These are phyloP conservation scores for Marmota flaviventris DNA, from an alignment of 2,113 vertebrate species.

Conservation along the genomic window DNA sequence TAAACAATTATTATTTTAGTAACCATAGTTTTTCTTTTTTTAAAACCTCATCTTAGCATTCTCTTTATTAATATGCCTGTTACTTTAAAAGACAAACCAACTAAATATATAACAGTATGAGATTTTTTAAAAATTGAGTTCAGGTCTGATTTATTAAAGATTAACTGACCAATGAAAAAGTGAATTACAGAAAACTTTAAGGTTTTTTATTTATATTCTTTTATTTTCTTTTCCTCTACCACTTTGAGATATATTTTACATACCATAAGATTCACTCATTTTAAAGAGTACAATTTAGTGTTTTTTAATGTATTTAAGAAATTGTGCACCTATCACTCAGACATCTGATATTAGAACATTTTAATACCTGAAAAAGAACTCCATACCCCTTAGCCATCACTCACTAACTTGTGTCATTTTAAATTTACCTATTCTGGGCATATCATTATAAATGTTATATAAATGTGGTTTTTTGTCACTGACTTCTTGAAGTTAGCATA, in stretches of 20 bases:
- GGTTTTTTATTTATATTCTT: neutral
- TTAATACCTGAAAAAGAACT: neutral
- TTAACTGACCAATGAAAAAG: neutral
- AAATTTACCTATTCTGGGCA: neutral
- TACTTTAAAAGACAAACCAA: conserved; percentile 63
- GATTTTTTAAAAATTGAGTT: conserved; percentile 73
- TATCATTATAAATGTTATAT: neutral
- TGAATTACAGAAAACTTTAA: neutral
- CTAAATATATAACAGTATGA: conserved; percentile 67
- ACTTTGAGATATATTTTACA: neutral
- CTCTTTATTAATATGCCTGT: conserved; percentile 38
- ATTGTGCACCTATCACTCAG: neutral
- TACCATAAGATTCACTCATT: neutral
- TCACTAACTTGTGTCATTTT: neutral
- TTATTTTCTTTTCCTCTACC: neutral
- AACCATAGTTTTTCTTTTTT: neutral
- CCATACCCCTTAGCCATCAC: neutral
- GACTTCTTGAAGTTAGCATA: neutral
- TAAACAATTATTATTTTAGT: neutral
- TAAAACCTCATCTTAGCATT: conserved; percentile 59
- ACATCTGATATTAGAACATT: neutral
- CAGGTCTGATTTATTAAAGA: conserved; percentile 57
- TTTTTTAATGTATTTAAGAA: neutral
- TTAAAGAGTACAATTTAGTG: neutral
- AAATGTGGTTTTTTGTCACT: neutral